Conservation (phyloP, 2,888 invertebrate genomes). For the Dendrolimus pini region DNA sequence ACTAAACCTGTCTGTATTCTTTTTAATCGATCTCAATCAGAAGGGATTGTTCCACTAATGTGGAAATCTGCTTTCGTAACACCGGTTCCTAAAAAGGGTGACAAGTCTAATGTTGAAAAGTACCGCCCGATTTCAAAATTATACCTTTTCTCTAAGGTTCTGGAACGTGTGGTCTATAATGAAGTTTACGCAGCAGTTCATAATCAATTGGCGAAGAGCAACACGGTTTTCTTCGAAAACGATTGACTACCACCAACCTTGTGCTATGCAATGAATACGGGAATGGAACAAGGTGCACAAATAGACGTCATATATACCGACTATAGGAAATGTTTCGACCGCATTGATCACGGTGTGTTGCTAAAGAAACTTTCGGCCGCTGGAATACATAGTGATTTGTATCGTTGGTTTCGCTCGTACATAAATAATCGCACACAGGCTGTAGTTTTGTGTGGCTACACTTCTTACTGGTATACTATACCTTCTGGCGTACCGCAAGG, state of each 20-base stretch:
- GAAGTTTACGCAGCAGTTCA: conserved; percentile 1
- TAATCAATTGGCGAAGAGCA: too few species aligned
- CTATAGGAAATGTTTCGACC: conserved; percentile 1
- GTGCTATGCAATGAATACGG: too few species aligned
- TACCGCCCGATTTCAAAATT: neutral
- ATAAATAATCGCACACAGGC: too few species aligned
- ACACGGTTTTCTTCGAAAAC: too few species aligned
- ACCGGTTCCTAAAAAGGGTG: too few species aligned
- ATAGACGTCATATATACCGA: conserved; percentile 1
- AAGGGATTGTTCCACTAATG: neutral
- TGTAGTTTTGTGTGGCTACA: too few species aligned
- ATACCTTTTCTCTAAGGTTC: too few species aligned
- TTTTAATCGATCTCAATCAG: neutral
- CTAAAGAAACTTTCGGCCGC: neutral
- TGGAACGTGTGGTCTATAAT: too few species aligned
- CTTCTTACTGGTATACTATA: neutral
- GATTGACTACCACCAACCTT: too few species aligned
- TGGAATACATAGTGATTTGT: neutral
- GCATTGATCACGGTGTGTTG: neutral
- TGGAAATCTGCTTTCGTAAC: conserved; percentile 3
- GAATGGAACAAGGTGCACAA: neutral
- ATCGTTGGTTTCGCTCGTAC: neutral
- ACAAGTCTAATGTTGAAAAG: neutral
- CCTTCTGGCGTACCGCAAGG: conserved; percentile 1
- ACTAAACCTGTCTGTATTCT: neutral